Percentiles rank a stretch among this genome's conserved stretches.
phyloP scores from a whole-genome alignment of 2,113 vertebrate species.

The Vulpes ferrilata region DNA sequence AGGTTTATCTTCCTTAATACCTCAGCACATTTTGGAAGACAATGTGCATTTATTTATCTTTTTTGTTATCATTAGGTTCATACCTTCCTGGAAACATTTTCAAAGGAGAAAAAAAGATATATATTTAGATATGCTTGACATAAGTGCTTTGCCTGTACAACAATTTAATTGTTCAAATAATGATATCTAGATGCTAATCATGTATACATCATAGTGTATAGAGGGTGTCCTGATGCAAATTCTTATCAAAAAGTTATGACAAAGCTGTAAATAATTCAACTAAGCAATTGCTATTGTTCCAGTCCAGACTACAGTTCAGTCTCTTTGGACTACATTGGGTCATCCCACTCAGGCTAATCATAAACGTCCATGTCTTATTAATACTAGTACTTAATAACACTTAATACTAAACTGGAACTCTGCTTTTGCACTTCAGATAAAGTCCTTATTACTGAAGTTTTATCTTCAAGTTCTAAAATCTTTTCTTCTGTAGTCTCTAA shows the following conservation, averaged over 20 bases:
- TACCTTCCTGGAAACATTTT: constrained; percentile 44
- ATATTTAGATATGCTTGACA: background rate
- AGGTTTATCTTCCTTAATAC: background rate
- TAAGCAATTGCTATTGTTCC: background rate
- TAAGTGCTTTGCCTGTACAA: background rate
- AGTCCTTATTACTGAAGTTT: background rate
- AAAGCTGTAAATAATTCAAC: background rate
- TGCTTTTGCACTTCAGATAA: background rate
- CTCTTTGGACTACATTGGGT: background rate
- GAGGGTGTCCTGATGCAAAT: background rate
- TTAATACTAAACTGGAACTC: background rate
- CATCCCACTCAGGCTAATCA: background rate
- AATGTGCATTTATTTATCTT: background rate
- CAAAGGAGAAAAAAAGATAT: background rate
- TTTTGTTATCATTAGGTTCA: background rate
- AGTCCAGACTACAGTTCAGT: background rate
- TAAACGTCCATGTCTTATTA: background rate
- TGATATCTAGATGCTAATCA: background rate
- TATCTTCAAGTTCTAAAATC: background rate
- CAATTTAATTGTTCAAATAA: no score
- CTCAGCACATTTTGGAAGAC: background rate
- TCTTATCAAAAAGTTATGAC: background rate
- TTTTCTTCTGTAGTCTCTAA: background rate
- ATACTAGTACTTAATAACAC: background rate
- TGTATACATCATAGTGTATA: background rate